Conservation (phyloP, 2,888 invertebrate species). For the Sycophila texana region DNA sequence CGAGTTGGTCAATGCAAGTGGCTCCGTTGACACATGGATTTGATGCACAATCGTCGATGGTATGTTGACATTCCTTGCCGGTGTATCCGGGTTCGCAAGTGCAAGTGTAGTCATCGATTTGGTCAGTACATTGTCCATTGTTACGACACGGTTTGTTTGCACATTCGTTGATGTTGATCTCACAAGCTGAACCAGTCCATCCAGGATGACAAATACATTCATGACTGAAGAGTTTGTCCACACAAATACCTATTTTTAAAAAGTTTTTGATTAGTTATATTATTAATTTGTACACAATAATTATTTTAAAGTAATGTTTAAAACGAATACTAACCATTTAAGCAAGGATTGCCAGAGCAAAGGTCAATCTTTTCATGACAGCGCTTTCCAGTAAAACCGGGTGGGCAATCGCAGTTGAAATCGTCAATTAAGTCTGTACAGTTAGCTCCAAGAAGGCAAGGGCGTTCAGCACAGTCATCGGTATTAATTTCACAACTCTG, state of each 20-base stretch:
- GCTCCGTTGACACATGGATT: slow-evolving; percentile 95
- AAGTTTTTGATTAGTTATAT: not conserved
- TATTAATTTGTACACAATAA: not conserved
- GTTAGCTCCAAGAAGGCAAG: slow-evolving; percentile 91
- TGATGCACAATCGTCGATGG: slow-evolving; percentile 93
- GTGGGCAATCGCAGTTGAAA: slow-evolving; percentile 94
- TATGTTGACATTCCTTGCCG: slow-evolving; percentile 94
- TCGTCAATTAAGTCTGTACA: slow-evolving; percentile 97
- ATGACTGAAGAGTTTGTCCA: slow-evolving; percentile 90
- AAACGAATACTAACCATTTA: slow-evolving; percentile 81
- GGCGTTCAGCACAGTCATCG: slow-evolving; percentile 94
- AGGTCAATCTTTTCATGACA: slow-evolving; percentile 97
- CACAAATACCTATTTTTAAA: slow-evolving; percentile 80
- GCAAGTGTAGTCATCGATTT: slow-evolving; percentile 89
- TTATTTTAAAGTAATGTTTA: not conserved
- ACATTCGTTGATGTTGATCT: slow-evolving; percentile 95
- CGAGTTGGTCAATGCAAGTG: slow-evolving; percentile 89
- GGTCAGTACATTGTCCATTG: slow-evolving; percentile 93
- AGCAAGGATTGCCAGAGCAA: slow-evolving; percentile 92
- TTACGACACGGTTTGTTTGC: slow-evolving; percentile 92
- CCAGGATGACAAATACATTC: slow-evolving; percentile 95
- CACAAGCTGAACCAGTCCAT: slow-evolving; percentile 91
- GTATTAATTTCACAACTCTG: slow-evolving; percentile 94
- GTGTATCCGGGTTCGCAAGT: slow-evolving; percentile 96
- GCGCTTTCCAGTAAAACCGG: slow-evolving; percentile 96